These are phyloP conservation scores for Drosophila anomalata DNA, from an alignment of 2,888 invertebrate genomes.

Conservation along the genomic window DNA sequence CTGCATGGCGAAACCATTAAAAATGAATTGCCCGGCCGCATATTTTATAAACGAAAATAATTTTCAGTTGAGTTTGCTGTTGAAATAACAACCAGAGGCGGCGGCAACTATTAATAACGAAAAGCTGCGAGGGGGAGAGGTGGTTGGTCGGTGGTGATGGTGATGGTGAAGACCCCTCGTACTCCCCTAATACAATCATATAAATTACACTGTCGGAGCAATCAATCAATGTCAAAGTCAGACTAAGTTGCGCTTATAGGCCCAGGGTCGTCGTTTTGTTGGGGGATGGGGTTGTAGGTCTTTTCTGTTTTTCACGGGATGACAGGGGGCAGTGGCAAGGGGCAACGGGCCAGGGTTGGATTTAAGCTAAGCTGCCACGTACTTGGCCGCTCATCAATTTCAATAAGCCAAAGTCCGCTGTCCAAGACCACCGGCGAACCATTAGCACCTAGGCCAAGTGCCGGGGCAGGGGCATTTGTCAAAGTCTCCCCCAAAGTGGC, in stretches of 20 bases:
- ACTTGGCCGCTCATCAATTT: slow-evolving; percentile 76
- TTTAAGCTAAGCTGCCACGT: slow-evolving; percentile 75
- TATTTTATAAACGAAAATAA: slow-evolving; percentile 63
- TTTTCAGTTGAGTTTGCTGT: slow-evolving; percentile 64
- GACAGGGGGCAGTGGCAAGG: slow-evolving; percentile 10
- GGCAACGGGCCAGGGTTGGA: slow-evolving; percentile 43
- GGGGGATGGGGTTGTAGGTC: slow-evolving; percentile 20
- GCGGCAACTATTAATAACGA: slow-evolving; percentile 68
- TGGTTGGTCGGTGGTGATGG: slow-evolving; percentile 8
- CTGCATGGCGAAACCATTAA: slow-evolving; percentile 58
- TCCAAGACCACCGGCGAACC: slow-evolving; percentile 55
- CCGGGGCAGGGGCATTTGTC: slow-evolving; percentile 63
- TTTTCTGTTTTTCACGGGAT: not conserved
- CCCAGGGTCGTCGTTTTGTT: slow-evolving; percentile 31
- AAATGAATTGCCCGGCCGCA: slow-evolving; percentile 62
- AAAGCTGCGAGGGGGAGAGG: not conserved
- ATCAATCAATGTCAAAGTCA: slow-evolving; percentile 77
- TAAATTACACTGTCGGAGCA: slow-evolving; percentile 74
- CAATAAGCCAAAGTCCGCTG: slow-evolving; percentile 57
- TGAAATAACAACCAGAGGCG: slow-evolving; percentile 61
- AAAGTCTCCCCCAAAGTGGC: slow-evolving; percentile 47
- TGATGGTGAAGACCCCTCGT: slow-evolving; percentile 28
- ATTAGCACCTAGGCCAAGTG: slow-evolving; percentile 70
- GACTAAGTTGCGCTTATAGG: slow-evolving; percentile 49
- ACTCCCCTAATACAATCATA: slow-evolving; percentile 71